Evolutionary conservation across 1,140 invertebrate species (phyloP), one percentile per base, ranked within the genome.

Genomic region (Andrena cerasifolii): DNA sequence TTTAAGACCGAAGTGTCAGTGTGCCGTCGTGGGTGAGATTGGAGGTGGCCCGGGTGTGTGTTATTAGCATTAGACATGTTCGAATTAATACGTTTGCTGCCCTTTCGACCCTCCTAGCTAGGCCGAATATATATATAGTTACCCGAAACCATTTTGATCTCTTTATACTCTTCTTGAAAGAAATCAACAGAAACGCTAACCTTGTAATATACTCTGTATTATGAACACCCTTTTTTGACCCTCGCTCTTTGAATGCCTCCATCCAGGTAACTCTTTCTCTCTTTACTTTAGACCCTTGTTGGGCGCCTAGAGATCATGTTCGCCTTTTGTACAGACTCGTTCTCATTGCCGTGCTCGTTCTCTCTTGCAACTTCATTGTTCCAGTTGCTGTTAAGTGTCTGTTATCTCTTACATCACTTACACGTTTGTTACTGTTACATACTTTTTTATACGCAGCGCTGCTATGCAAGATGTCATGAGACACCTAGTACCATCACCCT

Each of bases 241-340:
- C 86, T 86, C 85, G 86, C 85, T 88, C 86, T 88, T 85, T 89
- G 86, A 89, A 88, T 89, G 87, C 84, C 88, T 89, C 83, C 82
- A 88, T 82, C 87, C 86, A 89, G 88, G 88, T 89, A 89, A 89
- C 82, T 83, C 86, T 89, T 85, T 89, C 86, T 86, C 86, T 87
- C 88, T 89, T 87, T 89, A 89, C 84, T 87, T 89, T 89, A 87
- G 86, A 87, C 72, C 88, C 84, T 80, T 84, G 80, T 82, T 77
- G 67, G 79, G 66, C 58, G 72, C 77, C 77, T 84, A 85, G 82
- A 85, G 53, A 84, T 73, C 56, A 83, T 31, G 49, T 70, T 84
- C 63, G 68, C 73, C 82, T 80, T n/a, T 40, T 80, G 79, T 72
- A 80, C 36, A 80, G 59, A 84, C 10, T 84, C 82, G 74, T 73